Base-by-base conservation (phyloP, 2,888 invertebrate species). In the Papilio elwesi region DNA sequence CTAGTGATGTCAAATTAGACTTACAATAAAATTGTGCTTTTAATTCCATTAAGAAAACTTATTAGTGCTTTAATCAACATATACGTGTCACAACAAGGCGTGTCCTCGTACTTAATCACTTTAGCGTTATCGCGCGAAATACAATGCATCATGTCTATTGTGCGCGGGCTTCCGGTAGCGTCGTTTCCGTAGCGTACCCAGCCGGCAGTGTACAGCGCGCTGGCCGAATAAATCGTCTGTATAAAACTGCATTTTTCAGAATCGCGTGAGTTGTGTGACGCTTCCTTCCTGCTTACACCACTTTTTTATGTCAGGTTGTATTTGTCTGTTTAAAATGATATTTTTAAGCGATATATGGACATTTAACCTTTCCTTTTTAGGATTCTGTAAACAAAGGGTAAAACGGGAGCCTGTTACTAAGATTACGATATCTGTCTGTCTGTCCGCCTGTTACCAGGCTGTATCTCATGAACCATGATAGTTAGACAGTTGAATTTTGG, bases 121-220 rank as follows among this genome's bases (percentile, higher is more conserved):
- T 90, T 86, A 89, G 85, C 79, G 85, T 89, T 91, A 91, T 91
- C 89, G 90, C 77, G 83, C 83, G 90, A 81, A 86, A 83, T 80
- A 84, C 89, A 84, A 89, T 90, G 85, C 77, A 88, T 91, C 90
- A 91, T 83, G 85, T 80, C 87, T 88, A 90, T 90, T 90, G 91
- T 87, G 80, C 82, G 83, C 78, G 74, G 78, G 79, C 84, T 81
- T 87, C 86, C 90, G 87, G 84, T 71, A 77, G 69, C 68, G 74
- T 74, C 78, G 80, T 71, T 82, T 79, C 79, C 79, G 78, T 47
- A 63, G 38, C 68, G 68, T 64, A 63, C 67, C 52, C 48, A 74
- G 49, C 48, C 62, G 63, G 74, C 74, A 51, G 53, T 74, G 74
- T 70, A 74, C 16, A 68, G 68, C 67, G 36, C 48, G 68, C 63